A percentile compares a stretch with the other conserved stretches of the same genome.
phyloP scores from a whole-genome alignment of 2,797 vertebrate genomes.

The Poeciliopsis gracilis region DNA sequence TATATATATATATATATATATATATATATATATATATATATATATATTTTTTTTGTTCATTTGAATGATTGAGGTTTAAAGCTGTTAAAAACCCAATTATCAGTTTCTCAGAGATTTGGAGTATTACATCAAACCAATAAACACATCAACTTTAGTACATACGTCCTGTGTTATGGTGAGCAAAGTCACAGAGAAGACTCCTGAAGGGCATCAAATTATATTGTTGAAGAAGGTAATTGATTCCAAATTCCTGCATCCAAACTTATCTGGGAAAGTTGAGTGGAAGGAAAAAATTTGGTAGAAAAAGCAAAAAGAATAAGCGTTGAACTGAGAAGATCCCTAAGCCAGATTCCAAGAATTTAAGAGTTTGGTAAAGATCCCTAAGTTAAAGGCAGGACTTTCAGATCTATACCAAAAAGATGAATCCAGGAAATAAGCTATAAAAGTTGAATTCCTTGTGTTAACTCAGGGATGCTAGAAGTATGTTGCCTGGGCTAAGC shows the following conservation, averaged over 20 bases:
- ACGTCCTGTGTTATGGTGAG: neutral
- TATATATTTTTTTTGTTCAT: neutral
- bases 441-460: neutral
- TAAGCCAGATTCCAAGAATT: neutral
- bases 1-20: neutral
- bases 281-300: neutral
- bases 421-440: neutral
- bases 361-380: neutral
- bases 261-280: neutral
- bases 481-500: neutral
- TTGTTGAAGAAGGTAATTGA: neutral
- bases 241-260: neutral
- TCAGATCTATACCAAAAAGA: neutral
- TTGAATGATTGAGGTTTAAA: neutral
- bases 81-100: neutral
- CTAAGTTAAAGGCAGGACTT: neutral
- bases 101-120: neutral
- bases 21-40: neutral
- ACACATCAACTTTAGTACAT: neutral
- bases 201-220: neutral
- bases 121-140: neutral
- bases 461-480: neutral
- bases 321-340: neutral
- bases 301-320: neutral
- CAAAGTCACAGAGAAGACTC: neutral